Percentiles rank a stretch among this genome's conserved stretches.
phyloP scores from a whole-genome alignment of 1,140 invertebrate genomes.

The Drosophila orena region DNA sequence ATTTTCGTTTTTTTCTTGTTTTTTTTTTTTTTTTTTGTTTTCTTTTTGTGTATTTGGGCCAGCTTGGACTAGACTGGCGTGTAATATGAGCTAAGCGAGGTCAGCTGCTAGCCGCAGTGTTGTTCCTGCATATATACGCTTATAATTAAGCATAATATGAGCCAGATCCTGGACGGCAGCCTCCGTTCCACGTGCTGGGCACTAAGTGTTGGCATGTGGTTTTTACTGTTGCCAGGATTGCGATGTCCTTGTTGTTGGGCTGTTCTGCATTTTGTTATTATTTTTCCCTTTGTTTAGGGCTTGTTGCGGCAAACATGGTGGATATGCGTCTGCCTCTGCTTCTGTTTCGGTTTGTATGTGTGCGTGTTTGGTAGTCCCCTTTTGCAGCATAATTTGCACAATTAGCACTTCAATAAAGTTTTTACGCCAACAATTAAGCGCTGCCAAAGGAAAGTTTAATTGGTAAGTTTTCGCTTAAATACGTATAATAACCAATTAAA shows the following conservation, averaged over 20 bases:
- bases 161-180: conserved; percentile 42
- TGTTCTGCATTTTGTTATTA: conserved; percentile 46
- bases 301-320: conserved; percentile 36
- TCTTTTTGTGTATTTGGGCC: conserved; percentile 18
- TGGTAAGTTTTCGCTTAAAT: conserved; percentile 24
- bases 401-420: conserved; percentile 76
- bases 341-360: background rate
- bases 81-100: conserved; percentile 45
- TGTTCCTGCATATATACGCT: conserved; percentile 59
- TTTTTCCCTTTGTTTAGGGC: conserved; percentile 51
- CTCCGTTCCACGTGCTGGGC: conserved; percentile 54
- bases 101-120: conserved; percentile 18
- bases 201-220: conserved; percentile 78
- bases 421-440: conserved; percentile 64
- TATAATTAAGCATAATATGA: conserved; percentile 76
- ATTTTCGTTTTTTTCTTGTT: background rate
- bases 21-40: conserved; percentile 10
- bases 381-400: conserved; percentile 70
- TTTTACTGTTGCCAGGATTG: conserved; percentile 52
- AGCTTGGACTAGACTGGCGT: conserved; percentile 30
- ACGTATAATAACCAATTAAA: conserved; percentile 30
- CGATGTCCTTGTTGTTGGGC: conserved; percentile 26
- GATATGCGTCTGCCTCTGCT: background rate
- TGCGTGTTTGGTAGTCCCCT: conserved; percentile 7
- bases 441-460: conserved; percentile 28